Evolutionary conservation across 2,888 invertebrate genomes (phyloP), one percentile per base, ranked within the genome.

Genomic region (Homarus gammarus): DNA sequence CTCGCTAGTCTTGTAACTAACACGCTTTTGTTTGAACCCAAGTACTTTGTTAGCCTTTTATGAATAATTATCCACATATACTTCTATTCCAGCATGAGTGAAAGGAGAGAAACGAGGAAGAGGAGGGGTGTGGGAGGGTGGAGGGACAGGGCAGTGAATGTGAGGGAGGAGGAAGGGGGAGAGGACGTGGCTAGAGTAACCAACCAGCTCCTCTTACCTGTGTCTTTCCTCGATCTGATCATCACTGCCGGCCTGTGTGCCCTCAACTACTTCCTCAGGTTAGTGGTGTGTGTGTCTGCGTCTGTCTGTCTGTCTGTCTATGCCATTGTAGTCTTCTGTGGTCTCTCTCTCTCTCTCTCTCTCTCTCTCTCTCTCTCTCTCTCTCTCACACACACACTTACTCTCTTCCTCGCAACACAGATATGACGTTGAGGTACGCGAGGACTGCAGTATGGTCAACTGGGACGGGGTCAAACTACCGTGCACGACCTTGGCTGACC

Each of bases 241-340:
- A 51, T 88, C 10, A 61, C 77, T 0, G 83, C 77, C 0, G 70
- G 68, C 18, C 64, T 88, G 68, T 88, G 83, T 49, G 82, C 49
- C 51, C 83, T 88, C 77, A 88, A 88, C 68, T 88, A 88, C 56
- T 68, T 44, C 61, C 68, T 88, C 49, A 88, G 88, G 88, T 88
- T 36, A 61, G 82, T 3, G 18, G 10, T 8, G 51, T 15, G 51
- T 8, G 51, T 15, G 3, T 3, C 15, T 2, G 51, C 18, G 3
- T 2, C 22, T 15, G 22, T 18, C 51, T 51, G 44, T 44, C 8
- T 44, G 12, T 15, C 15, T 10, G 51, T 22, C 2, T 6, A 22
- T n/a, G n/a, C n/a, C n/a, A n/a, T n/a, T n/a, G n/a, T n/a, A n/a
- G n/a, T n/a, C n/a, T n/a, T n/a, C n/a, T n/a, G 27, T 38, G n/a